Evolutionary conservation across 2,113 vertebrate genomes (phyloP), one percentile per base, ranked within the genome.

Genomic region (Uropsilus gracilis): DNA sequence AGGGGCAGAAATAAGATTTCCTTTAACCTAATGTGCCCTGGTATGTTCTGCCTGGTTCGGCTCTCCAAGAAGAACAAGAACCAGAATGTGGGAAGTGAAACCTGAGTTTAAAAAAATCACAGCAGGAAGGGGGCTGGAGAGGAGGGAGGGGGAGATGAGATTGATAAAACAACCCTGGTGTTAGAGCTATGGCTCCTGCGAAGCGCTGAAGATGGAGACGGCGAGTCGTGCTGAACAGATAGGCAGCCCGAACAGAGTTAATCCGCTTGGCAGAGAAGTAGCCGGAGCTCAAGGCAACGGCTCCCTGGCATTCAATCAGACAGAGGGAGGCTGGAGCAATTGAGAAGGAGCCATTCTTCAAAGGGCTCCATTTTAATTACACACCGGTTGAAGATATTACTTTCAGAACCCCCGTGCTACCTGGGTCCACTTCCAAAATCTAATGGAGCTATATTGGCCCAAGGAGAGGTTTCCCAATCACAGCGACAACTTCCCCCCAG

Each of bases 351-450:
- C 68, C 44, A 94, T 94, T 97, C 97, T 96, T 96, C 95, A 95
- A 95, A 98, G 97, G 89, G 86, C 88, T 96, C 96, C 94, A 94
- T 95, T 98, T 98, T 98, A 97, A 98, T 98, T 97, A 97, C 92
- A 95, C 78, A 24, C 94, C 59, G 73, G 95, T 97, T 96, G 96
- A 96, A 95, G 87, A 81, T 96, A 95, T 97, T 96, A 92, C 94
- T 96, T 94, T 90, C 96, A 95, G 95, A 97, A 96, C 85, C 87
- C 90, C 88, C 78, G 2, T 76, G 73, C 93, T 87, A 87, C 95
- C 96, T 96, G 94, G 90, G 95, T 98, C 95, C 91, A 86, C 83
- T 97, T 98, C 97, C 97, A 98, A 97, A 98, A 97, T 92, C 93
- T 98, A 98, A 98, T 97, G 97, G 98, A 98, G 95, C 97, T 96